Base-by-base conservation (phyloP, 1,140 invertebrate genomes). In the Drosophila lacteicornis region DNA sequence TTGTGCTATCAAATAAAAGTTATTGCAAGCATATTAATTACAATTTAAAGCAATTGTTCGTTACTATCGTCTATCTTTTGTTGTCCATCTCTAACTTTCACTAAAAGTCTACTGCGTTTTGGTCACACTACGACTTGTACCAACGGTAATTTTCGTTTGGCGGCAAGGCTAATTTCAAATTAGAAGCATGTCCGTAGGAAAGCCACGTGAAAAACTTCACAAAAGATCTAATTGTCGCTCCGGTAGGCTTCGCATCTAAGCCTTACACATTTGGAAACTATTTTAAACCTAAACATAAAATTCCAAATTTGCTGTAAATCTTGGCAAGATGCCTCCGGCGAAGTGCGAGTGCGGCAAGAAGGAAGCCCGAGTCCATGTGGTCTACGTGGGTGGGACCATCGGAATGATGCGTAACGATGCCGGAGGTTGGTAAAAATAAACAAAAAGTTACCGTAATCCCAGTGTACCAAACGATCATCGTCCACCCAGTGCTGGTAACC, bases 361-460 rank as follows among this genome's bases (percentile, higher is more conserved):
- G 8, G 94, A 95, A 71, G 93, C 93, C 4, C 92, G 93, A 61
- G 95, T 98, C 2, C 93, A 97, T 30, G 97, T 98, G 13, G 93
- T 98, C 3, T 98, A 97, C 74, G 97, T 97, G 0, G 97, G 97
- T 2, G 97, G 97, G 1, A 98, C 97, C 0, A 98, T 98, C 79
- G 97, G 97, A n/a, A 98, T 98, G 97, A 93, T 96, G 53, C 94
- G 95, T 70, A 96, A 96, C 86, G 93, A 94, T 7, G 91, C 94
- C 27, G 96, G 96, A 93, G 95, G 96, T 96, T 93, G 36, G 75
- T 74, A 56, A 12, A 9, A 33, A 40, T 27, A 0, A 2, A 8
- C 8, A 8, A 56, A 8, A 56, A 9, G 22, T 25, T 12, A 56
- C 25, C 15, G 4, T 58, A 15, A 13, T 46, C 9, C 22, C 1